These are phyloP conservation scores for Pelmatolapia mariae DNA, from an alignment of 2,113 vertebrate genomes.

Conservation along the genomic window DNA sequence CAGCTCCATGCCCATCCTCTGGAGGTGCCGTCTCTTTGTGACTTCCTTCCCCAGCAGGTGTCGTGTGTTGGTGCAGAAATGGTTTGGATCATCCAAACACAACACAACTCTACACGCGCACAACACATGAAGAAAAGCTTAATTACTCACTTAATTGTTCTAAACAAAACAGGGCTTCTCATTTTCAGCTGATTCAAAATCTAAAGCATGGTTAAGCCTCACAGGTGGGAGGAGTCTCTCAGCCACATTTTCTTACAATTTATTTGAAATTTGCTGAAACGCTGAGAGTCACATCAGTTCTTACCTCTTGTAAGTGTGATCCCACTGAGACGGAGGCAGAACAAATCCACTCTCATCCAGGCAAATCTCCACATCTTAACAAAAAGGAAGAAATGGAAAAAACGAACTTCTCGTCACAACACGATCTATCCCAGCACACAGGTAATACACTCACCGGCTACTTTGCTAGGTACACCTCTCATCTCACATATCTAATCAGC, in stretches of 20 bases:
- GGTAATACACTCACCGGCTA: not conserved
- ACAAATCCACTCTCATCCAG: constrained; percentile 16
- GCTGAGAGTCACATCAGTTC: not conserved
- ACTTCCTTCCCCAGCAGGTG: constrained; percentile 46
- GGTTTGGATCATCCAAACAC: constrained; percentile 27
- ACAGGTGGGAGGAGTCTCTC: rapidly evolving
- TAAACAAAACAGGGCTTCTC: not conserved
- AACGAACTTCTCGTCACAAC: not conserved
- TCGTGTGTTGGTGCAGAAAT: constrained; percentile 34
- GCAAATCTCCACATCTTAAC: constrained; percentile 18
- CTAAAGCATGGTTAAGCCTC: not conserved
- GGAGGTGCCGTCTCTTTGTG: constrained; percentile 45
- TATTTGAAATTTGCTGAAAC: not conserved
- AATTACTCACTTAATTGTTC: not conserved
- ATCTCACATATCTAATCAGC: not conserved
- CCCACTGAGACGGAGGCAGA: constrained; percentile 25
- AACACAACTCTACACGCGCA: not conserved
- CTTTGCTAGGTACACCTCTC: not conserved
- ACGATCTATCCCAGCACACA: not conserved
- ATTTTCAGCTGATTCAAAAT: not conserved
- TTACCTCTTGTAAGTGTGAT: constrained; percentile 13
- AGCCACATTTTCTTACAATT: not conserved
- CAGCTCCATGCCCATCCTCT: constrained; percentile 22
- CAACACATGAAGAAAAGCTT: not conserved
- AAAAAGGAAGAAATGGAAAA: not conserved